Evolutionary conservation across 64 coral and sea anemone genomes (phyloP).

Genomic region (Hydrozoanthus tunicans): DNA sequence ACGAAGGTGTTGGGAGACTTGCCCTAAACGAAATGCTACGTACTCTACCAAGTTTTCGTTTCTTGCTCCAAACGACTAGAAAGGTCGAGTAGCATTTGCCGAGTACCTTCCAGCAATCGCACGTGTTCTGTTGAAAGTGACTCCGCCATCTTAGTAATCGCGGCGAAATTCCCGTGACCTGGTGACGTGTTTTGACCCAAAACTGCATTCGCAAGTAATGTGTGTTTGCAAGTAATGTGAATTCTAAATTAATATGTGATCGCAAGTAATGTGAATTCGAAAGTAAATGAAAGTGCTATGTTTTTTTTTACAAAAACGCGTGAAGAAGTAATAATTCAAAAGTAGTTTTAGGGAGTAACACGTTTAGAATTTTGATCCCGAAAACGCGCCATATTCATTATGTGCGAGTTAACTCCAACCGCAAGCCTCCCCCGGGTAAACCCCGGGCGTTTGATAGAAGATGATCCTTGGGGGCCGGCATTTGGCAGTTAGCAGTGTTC

Average conservation of each 20-base stretch:
- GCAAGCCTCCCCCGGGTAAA: too few relatives aligned
- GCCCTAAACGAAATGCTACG: slow-evolving; percentile 41
- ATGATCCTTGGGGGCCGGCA: too few relatives aligned
- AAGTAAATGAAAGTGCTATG: slow-evolving; percentile 32
- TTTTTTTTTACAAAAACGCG: slow-evolving; percentile 39
- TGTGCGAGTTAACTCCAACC: too few relatives aligned
- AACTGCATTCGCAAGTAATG: slow-evolving; percentile 32
- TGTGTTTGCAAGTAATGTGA: slow-evolving; percentile 6
- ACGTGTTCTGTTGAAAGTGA: slow-evolving; percentile 56
- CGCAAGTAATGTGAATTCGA: slow-evolving; percentile 16
- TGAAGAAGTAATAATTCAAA: slow-evolving; percentile 24
- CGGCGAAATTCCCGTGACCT: slow-evolving; percentile 30
- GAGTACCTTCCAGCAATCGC: slow-evolving; percentile 41
- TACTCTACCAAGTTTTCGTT: slow-evolving; percentile 45
- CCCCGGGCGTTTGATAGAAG: too few relatives aligned
- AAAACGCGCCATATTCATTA: slow-evolving; percentile 29
- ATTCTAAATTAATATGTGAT: slow-evolving; percentile 26
- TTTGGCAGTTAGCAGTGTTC: too few relatives aligned
- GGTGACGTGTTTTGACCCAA: slow-evolving; percentile 40
- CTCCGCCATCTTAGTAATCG: not conserved
- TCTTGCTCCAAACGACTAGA: slow-evolving; percentile 55
- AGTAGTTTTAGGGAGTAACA: not conserved
- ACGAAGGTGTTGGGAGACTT: slow-evolving; percentile 57
- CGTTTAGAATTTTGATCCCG: slow-evolving; percentile 38
- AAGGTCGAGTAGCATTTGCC: slow-evolving; percentile 49